phyloP scores from a whole-genome alignment of 2,113 vertebrate genomes.

The Plecturocebus donacophilus region DNA sequence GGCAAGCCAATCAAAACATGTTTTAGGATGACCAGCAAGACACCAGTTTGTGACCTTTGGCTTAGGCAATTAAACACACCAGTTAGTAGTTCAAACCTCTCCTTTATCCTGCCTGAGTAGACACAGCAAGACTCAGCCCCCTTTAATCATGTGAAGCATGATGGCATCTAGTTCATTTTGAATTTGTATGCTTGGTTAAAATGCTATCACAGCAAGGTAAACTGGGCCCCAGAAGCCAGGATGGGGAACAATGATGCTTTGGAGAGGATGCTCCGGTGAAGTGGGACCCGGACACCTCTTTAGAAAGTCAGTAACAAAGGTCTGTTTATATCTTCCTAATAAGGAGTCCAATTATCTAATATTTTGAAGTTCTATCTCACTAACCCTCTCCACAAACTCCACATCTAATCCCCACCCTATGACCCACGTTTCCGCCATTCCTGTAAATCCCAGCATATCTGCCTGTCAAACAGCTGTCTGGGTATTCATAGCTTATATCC shows the following conservation, averaged over 20 bases:
- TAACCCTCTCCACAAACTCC: not conserved
- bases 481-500: slow-evolving; percentile 23
- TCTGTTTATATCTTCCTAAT: not conserved
- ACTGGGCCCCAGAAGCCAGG: not conserved
- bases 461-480: slow-evolving; percentile 18
- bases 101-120: not conserved
- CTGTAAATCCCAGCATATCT: not conserved
- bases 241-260: not conserved
- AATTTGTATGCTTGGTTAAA: not conserved
- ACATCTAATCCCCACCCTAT: no score
- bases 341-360: not conserved
- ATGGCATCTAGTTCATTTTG: not conserved
- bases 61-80: not conserved
- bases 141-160: not conserved
- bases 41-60: not conserved
- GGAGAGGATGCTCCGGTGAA: not conserved
- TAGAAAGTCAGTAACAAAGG: not conserved
- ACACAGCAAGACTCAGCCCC: not conserved
- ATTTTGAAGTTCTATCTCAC: not conserved
- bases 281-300: not conserved
- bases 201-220: not conserved
- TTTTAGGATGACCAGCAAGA: not conserved
- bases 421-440: not conserved
- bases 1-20: not conserved
- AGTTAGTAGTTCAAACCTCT: not conserved